phyloP scores from a whole-genome alignment of 2,888 invertebrate genomes.

The Troglohyphantes excavatus region DNA sequence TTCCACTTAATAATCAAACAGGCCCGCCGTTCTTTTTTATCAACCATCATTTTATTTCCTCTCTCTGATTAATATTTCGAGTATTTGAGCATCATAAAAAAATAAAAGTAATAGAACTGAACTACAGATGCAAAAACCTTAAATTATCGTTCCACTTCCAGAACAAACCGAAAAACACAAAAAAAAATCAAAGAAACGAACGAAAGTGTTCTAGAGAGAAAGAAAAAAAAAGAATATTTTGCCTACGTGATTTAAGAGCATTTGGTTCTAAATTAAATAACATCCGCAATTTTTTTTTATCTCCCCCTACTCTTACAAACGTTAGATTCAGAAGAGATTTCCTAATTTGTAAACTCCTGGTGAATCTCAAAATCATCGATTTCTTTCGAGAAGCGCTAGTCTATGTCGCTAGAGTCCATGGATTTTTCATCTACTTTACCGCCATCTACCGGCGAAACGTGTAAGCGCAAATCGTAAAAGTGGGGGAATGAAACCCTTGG shows the following conservation, averaged over 20 bases:
- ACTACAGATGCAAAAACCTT: slow-evolving; percentile 39
- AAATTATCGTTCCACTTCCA: slow-evolving; percentile 9
- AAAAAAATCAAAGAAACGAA: slow-evolving; percentile 1
- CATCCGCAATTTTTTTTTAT: slow-evolving; percentile 44
- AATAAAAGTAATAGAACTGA: slow-evolving; percentile 22
- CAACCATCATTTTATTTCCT: slow-evolving; percentile 57
- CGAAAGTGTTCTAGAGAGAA: not conserved
- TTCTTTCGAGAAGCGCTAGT: not conserved
- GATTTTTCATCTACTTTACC: not conserved
- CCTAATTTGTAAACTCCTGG: slow-evolving; percentile 70
- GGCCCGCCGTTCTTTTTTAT: slow-evolving; percentile 3
- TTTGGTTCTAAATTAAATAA: slow-evolving; percentile 75
- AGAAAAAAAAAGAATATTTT: slow-evolving; percentile 18
- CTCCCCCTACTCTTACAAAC: not conserved
- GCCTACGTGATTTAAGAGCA: slow-evolving; percentile 64
- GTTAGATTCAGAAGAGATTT: slow-evolving; percentile 62
- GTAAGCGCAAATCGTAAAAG: slow-evolving; percentile 26
- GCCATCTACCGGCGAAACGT: slow-evolving; percentile 43
- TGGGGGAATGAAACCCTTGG: not conserved
- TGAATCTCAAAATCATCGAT: slow-evolving; percentile 77
- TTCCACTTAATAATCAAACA: slow-evolving; percentile 41
- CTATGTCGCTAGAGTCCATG: too few relatives aligned
- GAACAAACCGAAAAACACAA: slow-evolving; percentile 7
- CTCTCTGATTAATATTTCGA: slow-evolving; percentile 53
- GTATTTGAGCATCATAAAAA: slow-evolving; percentile 14